Evolutionary conservation across 2,888 invertebrate genomes (phyloP).

Genomic region (Deroplatys truncata): DNA sequence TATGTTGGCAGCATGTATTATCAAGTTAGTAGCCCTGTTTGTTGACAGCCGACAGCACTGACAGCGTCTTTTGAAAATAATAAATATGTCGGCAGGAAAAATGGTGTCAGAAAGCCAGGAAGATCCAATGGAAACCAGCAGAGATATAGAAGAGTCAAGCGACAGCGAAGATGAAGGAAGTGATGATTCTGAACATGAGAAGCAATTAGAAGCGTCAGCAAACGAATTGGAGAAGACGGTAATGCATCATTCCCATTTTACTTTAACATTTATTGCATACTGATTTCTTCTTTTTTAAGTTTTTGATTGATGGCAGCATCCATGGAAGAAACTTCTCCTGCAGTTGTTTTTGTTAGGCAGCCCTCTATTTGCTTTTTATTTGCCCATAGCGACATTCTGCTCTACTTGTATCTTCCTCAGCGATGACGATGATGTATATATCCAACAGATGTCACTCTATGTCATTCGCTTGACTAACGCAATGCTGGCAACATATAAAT

Average conservation of each 20-base stretch:
- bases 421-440: no score
- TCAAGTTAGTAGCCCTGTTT: no score
- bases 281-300: no score
- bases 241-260: not conserved
- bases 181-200: slow-evolving; percentile 18
- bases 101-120: not conserved
- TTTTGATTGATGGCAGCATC: no score
- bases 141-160: not conserved
- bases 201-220: slow-evolving; percentile 4
- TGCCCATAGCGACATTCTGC: no score
- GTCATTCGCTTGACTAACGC: no score
- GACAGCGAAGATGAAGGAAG: slow-evolving; percentile 2
- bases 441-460: no score
- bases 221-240: slow-evolving; percentile 1
- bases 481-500: no score
- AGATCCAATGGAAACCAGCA: not conserved
- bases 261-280: not conserved
- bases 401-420: no score
- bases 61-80: not conserved
- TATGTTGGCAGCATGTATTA: no score
- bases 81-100: not conserved
- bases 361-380: not conserved
- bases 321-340: no score
- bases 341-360: not conserved
- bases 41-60: not conserved